These are phyloP conservation scores for Dusona sp. DNA, from an alignment of 2,888 invertebrate genomes.

Conservation along the genomic window DNA sequence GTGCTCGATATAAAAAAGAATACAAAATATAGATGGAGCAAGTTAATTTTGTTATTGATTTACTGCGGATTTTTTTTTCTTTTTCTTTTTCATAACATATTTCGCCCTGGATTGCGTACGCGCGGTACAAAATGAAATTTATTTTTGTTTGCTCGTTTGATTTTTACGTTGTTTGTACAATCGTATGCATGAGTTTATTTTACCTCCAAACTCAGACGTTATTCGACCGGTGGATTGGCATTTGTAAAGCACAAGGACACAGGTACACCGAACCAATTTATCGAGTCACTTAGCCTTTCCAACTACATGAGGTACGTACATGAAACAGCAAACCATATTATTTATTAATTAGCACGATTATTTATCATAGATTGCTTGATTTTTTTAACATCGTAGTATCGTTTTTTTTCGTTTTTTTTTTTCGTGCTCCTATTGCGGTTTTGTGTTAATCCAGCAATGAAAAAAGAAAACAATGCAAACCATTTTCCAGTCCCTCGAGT, in stretches of 20 bases:
- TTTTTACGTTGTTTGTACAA: conserved; percentile 67
- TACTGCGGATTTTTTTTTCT: too few relatives aligned
- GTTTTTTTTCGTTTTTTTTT: not conserved
- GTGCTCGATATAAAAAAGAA: not conserved
- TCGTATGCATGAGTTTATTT: conserved; percentile 75
- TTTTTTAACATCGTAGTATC: not conserved
- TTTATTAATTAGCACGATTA: conserved; percentile 28
- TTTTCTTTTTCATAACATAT: too few relatives aligned
- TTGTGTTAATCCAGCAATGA: conserved; percentile 37
- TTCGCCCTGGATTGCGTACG: too few relatives aligned
- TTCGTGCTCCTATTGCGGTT: conserved; percentile 21
- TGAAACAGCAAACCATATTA: not conserved
- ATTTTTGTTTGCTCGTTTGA: conserved; percentile 20
- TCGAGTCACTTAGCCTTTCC: conserved; percentile 82
- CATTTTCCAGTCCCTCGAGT: conserved; percentile 89
- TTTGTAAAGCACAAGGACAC: conserved; percentile 82
- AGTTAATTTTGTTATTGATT: too few relatives aligned
- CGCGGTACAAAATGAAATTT: too few relatives aligned
- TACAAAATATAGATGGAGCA: too few relatives aligned
- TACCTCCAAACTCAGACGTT: conserved; percentile 78
- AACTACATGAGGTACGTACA: conserved; percentile 82
- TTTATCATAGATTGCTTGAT: conserved; percentile 4
- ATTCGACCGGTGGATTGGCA: conserved; percentile 81
- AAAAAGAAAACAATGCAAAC: conserved; percentile 34
- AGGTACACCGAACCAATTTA: conserved; percentile 81